Conservation (phyloP, 1,140 invertebrate species). For the Psilanteris sp. region DNA sequence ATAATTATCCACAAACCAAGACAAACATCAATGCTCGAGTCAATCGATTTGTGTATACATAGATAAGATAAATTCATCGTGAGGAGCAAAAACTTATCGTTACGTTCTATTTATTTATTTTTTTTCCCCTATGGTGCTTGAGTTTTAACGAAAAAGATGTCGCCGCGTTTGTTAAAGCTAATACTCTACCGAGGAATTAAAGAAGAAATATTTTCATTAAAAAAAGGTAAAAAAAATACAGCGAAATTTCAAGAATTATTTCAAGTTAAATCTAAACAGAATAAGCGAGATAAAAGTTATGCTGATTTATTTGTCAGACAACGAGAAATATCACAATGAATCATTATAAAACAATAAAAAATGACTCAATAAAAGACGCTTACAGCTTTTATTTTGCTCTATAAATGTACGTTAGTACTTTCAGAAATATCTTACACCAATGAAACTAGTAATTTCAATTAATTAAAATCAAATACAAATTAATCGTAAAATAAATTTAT, state of each 20-base stretch:
- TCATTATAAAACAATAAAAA: too few species aligned
- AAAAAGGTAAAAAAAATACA: not conserved
- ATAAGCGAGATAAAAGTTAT: too few species aligned
- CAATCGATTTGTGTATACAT: conserved; percentile 39
- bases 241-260: not conserved
- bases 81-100: conserved; percentile 30
- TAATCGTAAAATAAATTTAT: too few species aligned
- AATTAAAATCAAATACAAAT: too few species aligned
- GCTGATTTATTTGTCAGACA: too few species aligned
- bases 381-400: too few species aligned
- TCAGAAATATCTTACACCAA: too few species aligned
- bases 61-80: conserved; percentile 19
- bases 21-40: conserved; percentile 58
- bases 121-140: not conserved
- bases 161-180: conserved; percentile 10
- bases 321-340: too few species aligned
- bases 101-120: conserved; percentile 19
- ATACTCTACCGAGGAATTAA: conserved; percentile 3
- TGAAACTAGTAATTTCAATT: too few species aligned
- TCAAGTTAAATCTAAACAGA: not conserved
- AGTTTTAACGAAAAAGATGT: conserved; percentile 19
- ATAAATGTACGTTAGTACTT: too few species aligned
- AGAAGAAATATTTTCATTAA: conserved; percentile 4
- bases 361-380: too few species aligned
- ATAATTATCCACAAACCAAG: conserved; percentile 59